Evolutionary conservation across 2,113 vertebrate species (phyloP), one percentile per base, ranked within the genome.

Genomic region (Epinephelus moara): DNA sequence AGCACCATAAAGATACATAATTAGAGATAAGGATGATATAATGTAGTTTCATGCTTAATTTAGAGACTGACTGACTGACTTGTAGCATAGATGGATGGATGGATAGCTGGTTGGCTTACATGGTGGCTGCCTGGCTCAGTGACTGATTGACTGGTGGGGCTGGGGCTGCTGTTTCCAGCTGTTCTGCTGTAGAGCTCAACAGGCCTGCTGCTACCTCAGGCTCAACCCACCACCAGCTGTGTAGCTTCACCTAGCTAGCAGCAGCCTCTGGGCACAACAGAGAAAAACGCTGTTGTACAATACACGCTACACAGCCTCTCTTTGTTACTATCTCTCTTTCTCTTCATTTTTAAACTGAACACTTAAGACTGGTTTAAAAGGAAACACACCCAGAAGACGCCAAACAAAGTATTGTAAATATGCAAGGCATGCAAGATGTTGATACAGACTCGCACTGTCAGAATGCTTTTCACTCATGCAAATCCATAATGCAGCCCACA

Each of bases 151-250:
- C 80, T 87, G 83, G 30, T 67, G 84, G 78, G 77, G 72, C 17
- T 61, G 42, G 12, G 50, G 76, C 84, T 80, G 84, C 69, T 78
- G 70, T 67, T 72, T 86, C 86, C 84, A 88, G 89, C 85, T 91
- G 91, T 69, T 92, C 75, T 67, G 14, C 83, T 64, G 78, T 52
- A 30, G 79, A 70, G 74, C 86, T 69, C 80, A 57, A 66, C 3
- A 66, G 80, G 70, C 57, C 71, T 27, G 66, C 37, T 69, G 67
- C 60, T 88, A 81, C 85, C 84, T 87, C 82, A 18, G 88, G 89
- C 90, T 88, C 80, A 75, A 21, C 63, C 80, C 75, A 67, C 75
- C 80, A 86, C 80, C 87, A 89, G 89, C 89, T 89, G 88, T 85
- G 80, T 85, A 67, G 72, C 75, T 72, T 68, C 75, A 85, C 77